Base-by-base conservation (phyloP, 2,113 vertebrate genomes). In the Ascaphus truei region DNA sequence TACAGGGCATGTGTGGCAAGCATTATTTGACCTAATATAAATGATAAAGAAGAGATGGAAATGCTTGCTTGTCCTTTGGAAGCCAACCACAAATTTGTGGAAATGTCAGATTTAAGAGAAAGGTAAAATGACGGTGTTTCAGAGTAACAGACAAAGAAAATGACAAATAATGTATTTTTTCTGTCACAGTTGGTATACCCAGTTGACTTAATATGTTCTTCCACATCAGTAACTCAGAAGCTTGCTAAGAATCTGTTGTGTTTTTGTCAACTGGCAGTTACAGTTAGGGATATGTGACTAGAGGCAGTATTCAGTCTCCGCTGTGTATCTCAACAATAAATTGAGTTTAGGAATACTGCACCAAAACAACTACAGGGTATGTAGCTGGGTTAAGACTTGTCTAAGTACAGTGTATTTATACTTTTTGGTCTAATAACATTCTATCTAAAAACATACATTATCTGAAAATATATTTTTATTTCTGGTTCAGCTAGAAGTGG, bases 191-290 rank as follows among this genome's bases (percentile, higher is more conserved):
- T 56, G 41, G 34, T 31, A 31, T 36, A 56, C 50, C 37, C 63
- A 30, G 56, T 66, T 66, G 63, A 66, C 36, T 56, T 39, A 66
- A 66, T 66, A 20, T 52, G 16, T 66, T 66, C 51, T 66, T 66
- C 51, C 51, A 56, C 34, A 66, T 66, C 50, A 55, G 34, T 55
- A 66, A 12, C 36, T 66, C 27, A 56, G 25, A 41, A 55, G 37
- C 33, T 52, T 64, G 51, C 34, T 41, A 56, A 64, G 51, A 66
- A 66, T 66, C 51, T 66, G 34, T 34, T 55, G 34, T 56, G 15
- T 66, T 56, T n/a, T 43, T 66, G 50, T 31, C 62, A 66, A 66
- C 50, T 56, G 63, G 63, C 63, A 66, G 56, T 34, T 66, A 55
- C 48, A 66, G 51, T 66, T 66, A 56, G 50, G 11, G 51, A 66